Base-by-base conservation (phyloP, 2,797 vertebrate species). In the Anableps anableps region DNA sequence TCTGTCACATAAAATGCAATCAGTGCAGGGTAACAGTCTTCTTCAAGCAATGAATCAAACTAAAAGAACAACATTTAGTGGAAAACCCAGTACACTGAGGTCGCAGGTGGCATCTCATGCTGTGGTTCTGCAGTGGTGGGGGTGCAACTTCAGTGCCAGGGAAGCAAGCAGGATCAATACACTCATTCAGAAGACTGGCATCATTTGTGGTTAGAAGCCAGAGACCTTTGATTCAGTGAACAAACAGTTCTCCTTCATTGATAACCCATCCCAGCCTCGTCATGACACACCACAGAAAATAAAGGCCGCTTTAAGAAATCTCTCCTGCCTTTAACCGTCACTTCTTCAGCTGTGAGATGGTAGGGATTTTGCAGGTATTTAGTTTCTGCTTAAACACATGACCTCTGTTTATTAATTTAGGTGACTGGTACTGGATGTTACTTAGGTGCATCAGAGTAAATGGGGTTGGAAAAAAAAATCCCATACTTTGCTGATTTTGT, bases 141-240 rank as follows among this genome's bases (percentile, higher is more conserved):
- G 72, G 70, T 76, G 74, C 36, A 53, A 75, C 75, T 43, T 43
- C 78, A 43, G 71, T 64, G 60, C 74, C 74, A 79, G 58, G 34
- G 84, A 77, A 55, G 62, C 53, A 72, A 80, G 74, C 64, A 68
- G 72, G 66, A 83, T 78, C 80, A 75, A 68, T 75, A 66, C 55
- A 71, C 55, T 75, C 81, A 78, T 78, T 72, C 72, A 75, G 53
- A 75, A 51, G 45, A 36, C 68, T 81, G 80, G 80, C 64, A 58
- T 71, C 75, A 70, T 58, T 76, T 47, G 43, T 79, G 64, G 77
- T 66, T 38, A 41, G 66, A 82, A 77, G 72, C 62, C 73, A 31
- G 76, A 75, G 75, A 78, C 43, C 36, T 82, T 43, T 71, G 80
- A 85, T 66, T 71, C 53, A 36, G 64, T 9, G 72, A 80, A 75